Evolutionary conservation across 2,797 vertebrate species (phyloP), one percentile per base, ranked within the genome.

Genomic region (Myotis pilosus): DNA sequence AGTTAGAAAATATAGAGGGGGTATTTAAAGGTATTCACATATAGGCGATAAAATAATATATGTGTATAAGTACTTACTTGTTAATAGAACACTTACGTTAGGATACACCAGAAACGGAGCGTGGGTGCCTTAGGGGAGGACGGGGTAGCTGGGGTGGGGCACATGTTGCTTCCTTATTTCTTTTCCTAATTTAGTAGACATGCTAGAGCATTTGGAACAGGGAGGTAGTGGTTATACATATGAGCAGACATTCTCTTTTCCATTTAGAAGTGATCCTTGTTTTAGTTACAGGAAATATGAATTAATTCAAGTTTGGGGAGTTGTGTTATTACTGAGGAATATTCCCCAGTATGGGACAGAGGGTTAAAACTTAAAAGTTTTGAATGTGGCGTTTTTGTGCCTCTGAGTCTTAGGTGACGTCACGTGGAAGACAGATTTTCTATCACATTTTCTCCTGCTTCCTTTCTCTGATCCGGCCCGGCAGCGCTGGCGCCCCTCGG

Each of bases 381-480:
- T 80, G 17, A 51, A 9, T 25, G 30, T 64, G 47, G 47, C 25
- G 41, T 33, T 28, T 93, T 41, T 15, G 71, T 49, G 75, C 16
- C 16, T 0, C 44, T 5, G 76, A 53, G 33, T 7, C 7, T n/a
- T 78, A 49, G 88, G 84, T 25, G 76, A 88, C 13, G n/a, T 79
- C 71, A 68, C 20, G 10, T 36, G 33, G 83, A 87, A 90, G 92
- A 44, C 44, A 78, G 19, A 0, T 0, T 57, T 86, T 25, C 17
- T 30, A 23, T 9, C 16, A 1, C n/a, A 8, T 51, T 74, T 16
- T 25, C 11, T n/a, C 15, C 15, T 7, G 0, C 28, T 10, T 44
- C 0, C 76, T 3, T 33, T 0, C 19, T 41, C 16, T 4, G 0
- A 1, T 38, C 0, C 16, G 10, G 28, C 25, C 57, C 0, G 11